phyloP scores from a whole-genome alignment of 35 echinoderm and acorn worm genomes.

The Nesometra sesokonis region DNA sequence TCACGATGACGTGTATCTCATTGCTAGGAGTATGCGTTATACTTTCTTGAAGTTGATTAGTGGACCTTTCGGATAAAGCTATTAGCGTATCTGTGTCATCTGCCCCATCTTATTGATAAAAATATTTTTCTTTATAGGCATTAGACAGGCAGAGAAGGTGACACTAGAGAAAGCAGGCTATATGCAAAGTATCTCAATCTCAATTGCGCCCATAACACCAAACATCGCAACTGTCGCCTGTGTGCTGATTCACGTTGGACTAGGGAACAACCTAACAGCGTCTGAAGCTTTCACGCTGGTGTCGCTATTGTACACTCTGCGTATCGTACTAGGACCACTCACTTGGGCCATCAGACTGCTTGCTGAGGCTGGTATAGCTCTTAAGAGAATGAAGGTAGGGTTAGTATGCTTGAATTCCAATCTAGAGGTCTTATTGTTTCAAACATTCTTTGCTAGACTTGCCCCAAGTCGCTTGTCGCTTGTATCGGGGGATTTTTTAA shows the following conservation, averaged over 20 bases:
- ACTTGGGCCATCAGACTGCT: slow-evolving; percentile 71
- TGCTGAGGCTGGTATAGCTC: slow-evolving; percentile 50
- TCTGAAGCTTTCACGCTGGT: slow-evolving; percentile 79
- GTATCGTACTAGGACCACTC: slow-evolving; percentile 62
- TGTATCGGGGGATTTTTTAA: too few relatives aligned
- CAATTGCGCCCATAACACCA: slow-evolving; percentile 62
- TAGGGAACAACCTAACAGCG: slow-evolving; percentile 37
- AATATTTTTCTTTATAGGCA: slow-evolving; percentile 34
- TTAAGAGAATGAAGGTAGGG: slow-evolving; percentile 64
- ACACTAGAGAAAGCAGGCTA: slow-evolving; percentile 71
- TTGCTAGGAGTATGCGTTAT: too few relatives aligned
- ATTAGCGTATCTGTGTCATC: too few relatives aligned
- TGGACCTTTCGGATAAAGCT: too few relatives aligned
- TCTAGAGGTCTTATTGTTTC: too few relatives aligned
- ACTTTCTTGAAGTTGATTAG: too few relatives aligned
- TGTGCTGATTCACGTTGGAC: slow-evolving; percentile 42
- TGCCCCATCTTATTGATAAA: too few relatives aligned
- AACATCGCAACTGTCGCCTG: slow-evolving; percentile 79
- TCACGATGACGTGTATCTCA: too few relatives aligned
- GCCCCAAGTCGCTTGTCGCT: too few relatives aligned
- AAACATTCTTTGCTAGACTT: too few relatives aligned
- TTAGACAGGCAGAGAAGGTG: slow-evolving; percentile 43
- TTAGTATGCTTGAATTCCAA: not conserved
- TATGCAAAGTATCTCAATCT: slow-evolving; percentile 65
- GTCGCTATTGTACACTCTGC: slow-evolving; percentile 63